Evolutionary conservation across 2,888 invertebrate genomes (phyloP), one percentile per base, ranked within the genome.

Genomic region (Drosophila greeni): DNA sequence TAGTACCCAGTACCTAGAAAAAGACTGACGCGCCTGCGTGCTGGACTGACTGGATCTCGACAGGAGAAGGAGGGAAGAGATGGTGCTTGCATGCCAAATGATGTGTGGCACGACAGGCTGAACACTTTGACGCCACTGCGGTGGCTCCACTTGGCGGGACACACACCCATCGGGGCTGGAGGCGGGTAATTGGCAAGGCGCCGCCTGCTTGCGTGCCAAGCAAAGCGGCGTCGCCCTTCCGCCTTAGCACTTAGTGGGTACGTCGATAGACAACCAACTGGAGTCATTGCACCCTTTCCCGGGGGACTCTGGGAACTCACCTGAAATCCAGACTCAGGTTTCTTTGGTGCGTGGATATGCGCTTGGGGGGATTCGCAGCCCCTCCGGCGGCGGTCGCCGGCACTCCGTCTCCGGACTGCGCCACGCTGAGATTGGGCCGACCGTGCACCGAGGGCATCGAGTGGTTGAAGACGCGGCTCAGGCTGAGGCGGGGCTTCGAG

Each of bases 291-390:
- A 18, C 47, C 16, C 26, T 7, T 26, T 37, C 11, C 2, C n/a
- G 20, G 4, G 20, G 16, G 16, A 54, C 29, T 26, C 16, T 12
- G 4, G 8, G 16, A 43, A 23, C 88, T 87, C 70, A 95, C 95
- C 95, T 94, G 90, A 96, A 95, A 89, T 96, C 96, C 88, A 96
- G 91, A 87, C 95, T 96, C 86, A 95, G 92, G 90, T 96, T 96
- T 88, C 96, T 92, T 90, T 96, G 96, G 90, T 96, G 96, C 55
- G 90, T 89, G 66, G 91, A 89, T 70, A 88, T 76, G 52, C 89
- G 85, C 64, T 88, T 89, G 5, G 88, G 87, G 33, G 86, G 84
- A 76, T 84, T 78, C 29, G 69, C 75, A 56, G 66, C 72, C 23
- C 55, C 70, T 55, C n/a, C 72, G 11, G 54, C 40, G 42, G 20